Base-by-base conservation (phyloP, 2,888 invertebrate genomes). In the Mythimna impura region DNA sequence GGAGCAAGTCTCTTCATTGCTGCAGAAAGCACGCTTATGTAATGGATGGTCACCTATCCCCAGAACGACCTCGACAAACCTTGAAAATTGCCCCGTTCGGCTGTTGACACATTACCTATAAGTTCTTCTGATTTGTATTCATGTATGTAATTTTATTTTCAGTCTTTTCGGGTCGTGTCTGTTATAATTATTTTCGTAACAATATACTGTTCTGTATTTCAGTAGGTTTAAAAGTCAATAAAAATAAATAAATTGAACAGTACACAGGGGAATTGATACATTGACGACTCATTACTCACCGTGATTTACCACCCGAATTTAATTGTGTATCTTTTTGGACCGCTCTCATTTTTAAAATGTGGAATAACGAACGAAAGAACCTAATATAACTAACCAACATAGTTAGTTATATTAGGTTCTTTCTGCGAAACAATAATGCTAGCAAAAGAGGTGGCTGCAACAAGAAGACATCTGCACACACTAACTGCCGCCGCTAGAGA, bases 301-400 rank as follows among this genome's bases (percentile, higher is more conserved):
- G 2, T 72, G 47, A 58, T 25, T 73, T 73, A 36, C 25, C 9
- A n/a, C 17, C 7, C 12, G n/a, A n/a, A 25, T 58, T 73, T 61
- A 30, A 52, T 30, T 20, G 4, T 9, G 0, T 12, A 20, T 73
- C n/a, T 3, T 30, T 17, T 14, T 40, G 17, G n/a, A 7, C 0
- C 7, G 20, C n/a, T 52, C 8, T 40, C 14, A 40, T 22, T 52
- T 14, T 30, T 3, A 25, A 55, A 20, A 71, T 55, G 10, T 36
- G 34, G 6, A n/a, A n/a, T n/a, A n/a, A n/a, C n/a, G n/a, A n/a
- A n/a, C n/a, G n/a, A n/a, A n/a, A n/a, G n/a, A n/a, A n/a, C n/a
- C n/a, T n/a, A n/a, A n/a, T n/a, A n/a, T n/a, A n/a, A n/a, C n/a
- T n/a, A n/a, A n/a, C n/a, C n/a, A n/a, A n/a, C n/a, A n/a, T n/a